Conservation (phyloP, 2,113 vertebrate genomes). For the Varanus komodoensis region DNA sequence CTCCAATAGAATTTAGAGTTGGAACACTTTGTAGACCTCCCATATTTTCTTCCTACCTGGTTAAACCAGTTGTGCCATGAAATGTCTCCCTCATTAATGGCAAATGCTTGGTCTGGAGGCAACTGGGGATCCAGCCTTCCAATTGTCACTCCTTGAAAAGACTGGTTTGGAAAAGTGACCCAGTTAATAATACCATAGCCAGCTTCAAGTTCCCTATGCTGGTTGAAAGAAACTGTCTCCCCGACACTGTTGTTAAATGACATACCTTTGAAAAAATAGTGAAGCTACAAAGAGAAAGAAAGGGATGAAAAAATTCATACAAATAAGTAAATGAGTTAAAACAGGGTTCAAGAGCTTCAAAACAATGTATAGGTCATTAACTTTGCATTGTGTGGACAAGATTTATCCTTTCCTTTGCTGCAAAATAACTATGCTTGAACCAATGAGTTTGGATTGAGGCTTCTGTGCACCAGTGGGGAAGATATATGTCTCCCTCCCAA, state of each 20-base stretch:
- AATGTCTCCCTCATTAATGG: not conserved
- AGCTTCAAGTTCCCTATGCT: not conserved
- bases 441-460: too few species aligned
- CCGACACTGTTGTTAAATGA: slow-evolving; percentile 26
- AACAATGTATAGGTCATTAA: too few species aligned
- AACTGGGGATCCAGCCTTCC: not conserved
- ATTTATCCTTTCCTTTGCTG: too few species aligned
- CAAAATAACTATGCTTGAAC: too few species aligned
- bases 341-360: too few species aligned
- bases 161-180: slow-evolving; percentile 20
- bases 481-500: too few species aligned
- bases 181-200: slow-evolving; percentile 19
- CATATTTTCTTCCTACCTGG: not conserved
- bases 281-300: slow-evolving; percentile 4
- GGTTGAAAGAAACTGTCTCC: not conserved
- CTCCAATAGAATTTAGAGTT: not conserved
- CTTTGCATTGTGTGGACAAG: too few species aligned
- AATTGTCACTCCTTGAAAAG: not conserved
- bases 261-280: not conserved
- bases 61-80: slow-evolving; percentile 4
- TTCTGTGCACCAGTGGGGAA: too few species aligned
- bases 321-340: too few species aligned
- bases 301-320: not conserved
- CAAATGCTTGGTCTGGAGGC: not conserved
- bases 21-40: too few species aligned